Evolutionary conservation across 2,888 invertebrate genomes (phyloP).

Genomic region (Microlaimidae sp.): DNA sequence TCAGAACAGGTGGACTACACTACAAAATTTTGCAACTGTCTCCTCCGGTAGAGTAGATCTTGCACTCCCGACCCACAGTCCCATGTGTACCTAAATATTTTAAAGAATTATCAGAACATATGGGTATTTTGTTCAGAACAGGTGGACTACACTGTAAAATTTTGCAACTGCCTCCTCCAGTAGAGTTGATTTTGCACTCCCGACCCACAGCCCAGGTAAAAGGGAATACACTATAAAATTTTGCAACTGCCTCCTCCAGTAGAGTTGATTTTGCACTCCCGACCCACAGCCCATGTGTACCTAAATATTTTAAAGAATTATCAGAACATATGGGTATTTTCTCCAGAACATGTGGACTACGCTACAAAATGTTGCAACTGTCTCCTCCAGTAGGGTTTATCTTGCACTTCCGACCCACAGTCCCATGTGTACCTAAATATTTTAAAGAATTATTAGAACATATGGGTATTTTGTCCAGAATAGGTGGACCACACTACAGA

Average conservation of each 20-base stretch:
- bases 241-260: conserved; percentile 29
- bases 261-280: conserved; percentile 26
- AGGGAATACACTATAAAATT: too few species aligned
- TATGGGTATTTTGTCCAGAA: too few species aligned
- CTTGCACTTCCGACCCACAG: conserved; percentile 30
- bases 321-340: too few species aligned
- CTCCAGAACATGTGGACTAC: too few species aligned
- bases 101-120: neutral
- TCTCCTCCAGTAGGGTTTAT: conserved; percentile 22
- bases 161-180: conserved; percentile 29
- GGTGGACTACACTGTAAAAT: too few species aligned
- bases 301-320: too few species aligned
- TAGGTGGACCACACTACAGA: too few species aligned
- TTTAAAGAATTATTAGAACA: neutral
- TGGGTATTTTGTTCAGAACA: too few species aligned
- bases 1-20: too few species aligned
- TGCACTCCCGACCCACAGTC: conserved; percentile 30
- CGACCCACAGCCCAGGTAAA: too few species aligned
- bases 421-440: conserved; percentile 25
- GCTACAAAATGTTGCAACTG: conserved; percentile 32
- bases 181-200: conserved; percentile 24
- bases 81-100: conserved; percentile 22
- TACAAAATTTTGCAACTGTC: conserved; percentile 33
- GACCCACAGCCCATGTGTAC: conserved; percentile 19
- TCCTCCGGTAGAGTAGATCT: conserved; percentile 21